These are phyloP conservation scores for Microhierax caerulescens DNA, from an alignment of 2,797 vertebrate species.

Conservation along the genomic window DNA sequence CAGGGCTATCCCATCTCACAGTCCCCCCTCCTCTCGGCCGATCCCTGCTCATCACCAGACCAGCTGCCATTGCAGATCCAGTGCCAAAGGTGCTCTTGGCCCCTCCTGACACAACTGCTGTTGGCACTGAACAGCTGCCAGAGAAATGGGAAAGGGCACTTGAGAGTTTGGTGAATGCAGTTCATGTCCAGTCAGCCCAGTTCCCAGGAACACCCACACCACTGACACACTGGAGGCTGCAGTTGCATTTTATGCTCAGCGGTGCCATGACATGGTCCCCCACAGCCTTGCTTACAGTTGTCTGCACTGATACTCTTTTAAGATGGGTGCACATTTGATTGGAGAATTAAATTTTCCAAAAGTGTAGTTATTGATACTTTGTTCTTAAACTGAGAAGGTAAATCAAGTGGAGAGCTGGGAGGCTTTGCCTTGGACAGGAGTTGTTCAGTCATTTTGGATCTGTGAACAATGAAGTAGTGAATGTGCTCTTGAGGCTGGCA, in stretches of 20 bases:
- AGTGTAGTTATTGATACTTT: not conserved
- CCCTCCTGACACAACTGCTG: not conserved
- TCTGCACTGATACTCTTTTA: not conserved
- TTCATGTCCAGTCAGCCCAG: rapidly evolving
- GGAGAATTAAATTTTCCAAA: not conserved
- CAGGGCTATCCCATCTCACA: rapidly evolving
- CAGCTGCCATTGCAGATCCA: not conserved
- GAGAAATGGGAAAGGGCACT: rapidly evolving
- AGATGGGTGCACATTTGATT: not conserved
- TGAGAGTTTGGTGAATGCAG: not conserved
- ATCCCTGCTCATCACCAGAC: not conserved
- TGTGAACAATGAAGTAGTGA: rapidly evolving
- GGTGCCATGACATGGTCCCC: not conserved
- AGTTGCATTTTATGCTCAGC: not conserved
- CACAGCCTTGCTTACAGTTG: not conserved
- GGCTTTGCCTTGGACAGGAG: not conserved
- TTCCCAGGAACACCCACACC: not conserved
- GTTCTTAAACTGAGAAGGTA: not conserved
- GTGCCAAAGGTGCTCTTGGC: not conserved
- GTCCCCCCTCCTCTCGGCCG: not conserved
- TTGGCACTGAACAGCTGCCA: not conserved
- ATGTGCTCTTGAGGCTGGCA: not conserved
- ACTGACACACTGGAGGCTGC: not conserved
- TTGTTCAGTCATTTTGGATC: rapidly evolving
- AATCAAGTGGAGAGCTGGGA: not conserved